Percentiles rank a stretch among this genome's conserved stretches.
phyloP scores from a whole-genome alignment of 2,113 vertebrate species.

The Pelecanus crispus region DNA sequence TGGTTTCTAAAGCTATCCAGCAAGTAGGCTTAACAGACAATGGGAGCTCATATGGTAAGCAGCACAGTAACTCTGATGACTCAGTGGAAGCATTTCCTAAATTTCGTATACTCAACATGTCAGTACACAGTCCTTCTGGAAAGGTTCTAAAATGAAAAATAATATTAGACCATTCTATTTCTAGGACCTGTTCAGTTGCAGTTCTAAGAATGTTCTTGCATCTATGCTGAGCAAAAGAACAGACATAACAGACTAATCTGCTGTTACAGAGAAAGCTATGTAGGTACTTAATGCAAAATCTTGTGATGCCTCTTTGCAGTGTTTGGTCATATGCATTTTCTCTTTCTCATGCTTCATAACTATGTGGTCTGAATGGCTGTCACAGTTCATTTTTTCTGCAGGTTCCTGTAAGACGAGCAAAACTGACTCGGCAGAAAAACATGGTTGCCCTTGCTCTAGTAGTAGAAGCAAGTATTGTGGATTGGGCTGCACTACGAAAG shows the following conservation, averaged over 20 bases:
- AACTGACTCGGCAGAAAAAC: background rate
- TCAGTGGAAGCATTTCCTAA: constrained; percentile 6
- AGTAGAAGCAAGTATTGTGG: background rate
- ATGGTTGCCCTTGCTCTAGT: background rate
- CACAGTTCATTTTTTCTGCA: background rate
- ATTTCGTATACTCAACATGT: background rate
- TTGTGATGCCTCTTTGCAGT: background rate
- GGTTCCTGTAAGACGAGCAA: background rate
- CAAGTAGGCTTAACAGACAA: background rate
- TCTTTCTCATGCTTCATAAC: background rate
- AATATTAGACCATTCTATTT: constrained; percentile 24
- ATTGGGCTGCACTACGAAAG: background rate
- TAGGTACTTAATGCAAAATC: background rate
- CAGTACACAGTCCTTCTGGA: background rate
- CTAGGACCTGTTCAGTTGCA: background rate
- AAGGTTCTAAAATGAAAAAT: constrained; percentile 1
- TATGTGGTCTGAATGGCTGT: background rate
- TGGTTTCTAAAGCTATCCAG: background rate
- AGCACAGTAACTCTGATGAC: background rate
- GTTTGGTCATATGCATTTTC: background rate
- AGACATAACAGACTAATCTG: background rate
- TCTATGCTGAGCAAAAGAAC: background rate
- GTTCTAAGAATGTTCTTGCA: background rate
- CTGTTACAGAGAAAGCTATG: background rate
- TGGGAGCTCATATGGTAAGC: background rate